phyloP scores from a whole-genome alignment of 2,888 invertebrate genomes.

The Oscheius sp. region DNA sequence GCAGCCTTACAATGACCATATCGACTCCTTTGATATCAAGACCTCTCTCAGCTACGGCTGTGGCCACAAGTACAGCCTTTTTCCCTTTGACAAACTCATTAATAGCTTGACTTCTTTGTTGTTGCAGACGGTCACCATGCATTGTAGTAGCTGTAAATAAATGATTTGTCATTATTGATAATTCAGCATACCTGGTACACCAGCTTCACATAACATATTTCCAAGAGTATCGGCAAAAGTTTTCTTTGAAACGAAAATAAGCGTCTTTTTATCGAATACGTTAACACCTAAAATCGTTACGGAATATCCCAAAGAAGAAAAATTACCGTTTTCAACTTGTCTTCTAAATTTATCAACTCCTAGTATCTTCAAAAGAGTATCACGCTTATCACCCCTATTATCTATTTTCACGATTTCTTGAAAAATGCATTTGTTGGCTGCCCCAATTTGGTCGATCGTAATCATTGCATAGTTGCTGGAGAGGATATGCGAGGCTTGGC shows the following conservation, averaged over 20 bases:
- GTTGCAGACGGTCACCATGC: constrained; percentile 77
- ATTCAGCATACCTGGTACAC: constrained; percentile 75
- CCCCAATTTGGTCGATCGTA: constrained; percentile 90
- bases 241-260: constrained; percentile 92
- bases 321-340: constrained; percentile 34
- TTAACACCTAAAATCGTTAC: constrained; percentile 70
- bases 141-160: constrained; percentile 77
- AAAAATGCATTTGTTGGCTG: constrained; percentile 89
- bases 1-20: constrained; percentile 82
- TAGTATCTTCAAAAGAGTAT: constrained; percentile 80
- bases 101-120: constrained; percentile 86
- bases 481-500: constrained; percentile 84
- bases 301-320: not conserved
- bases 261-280: constrained; percentile 65
- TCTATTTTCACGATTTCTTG: constrained; percentile 76
- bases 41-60: constrained; percentile 92
- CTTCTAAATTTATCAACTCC: constrained; percentile 64
- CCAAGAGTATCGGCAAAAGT: constrained; percentile 91
- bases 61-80: constrained; percentile 82
- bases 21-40: constrained; percentile 75
- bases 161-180: constrained; percentile 74
- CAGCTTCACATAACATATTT: constrained; percentile 83
- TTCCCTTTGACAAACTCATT: constrained; percentile 10
- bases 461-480: constrained; percentile 83
- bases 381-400: constrained; percentile 4